These are phyloP conservation scores for Tetraodon nigroviridis DNA, from an alignment of 2,113 vertebrate genomes.

Conservation along the genomic window DNA sequence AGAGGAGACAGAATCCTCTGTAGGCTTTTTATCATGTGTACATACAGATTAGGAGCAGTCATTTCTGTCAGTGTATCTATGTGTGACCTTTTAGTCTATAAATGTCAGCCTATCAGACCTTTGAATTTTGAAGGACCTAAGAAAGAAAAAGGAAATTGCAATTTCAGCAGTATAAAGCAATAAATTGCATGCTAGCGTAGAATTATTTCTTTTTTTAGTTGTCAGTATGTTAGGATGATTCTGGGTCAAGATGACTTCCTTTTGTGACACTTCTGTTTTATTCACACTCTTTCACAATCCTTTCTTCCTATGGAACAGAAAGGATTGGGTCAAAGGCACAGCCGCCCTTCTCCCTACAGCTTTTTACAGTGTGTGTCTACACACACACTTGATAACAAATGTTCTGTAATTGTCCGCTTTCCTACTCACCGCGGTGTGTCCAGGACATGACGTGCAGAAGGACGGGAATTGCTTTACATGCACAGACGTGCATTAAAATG, in stretches of 20 bases:
- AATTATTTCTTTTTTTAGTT: constrained; percentile 2
- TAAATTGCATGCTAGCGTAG: neutral
- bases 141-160: neutral
- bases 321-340: constrained; percentile 5
- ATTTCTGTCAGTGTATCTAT: no score
- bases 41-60: no score
- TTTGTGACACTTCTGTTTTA: constrained; percentile 47
- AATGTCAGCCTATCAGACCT: neutral
- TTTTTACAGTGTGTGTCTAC: neutral
- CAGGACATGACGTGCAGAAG: no score
- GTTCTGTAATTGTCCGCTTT: neutral
- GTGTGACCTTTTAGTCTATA: no score
- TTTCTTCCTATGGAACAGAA: constrained; percentile 32
- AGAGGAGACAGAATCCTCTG: constrained; percentile 2
- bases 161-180: constrained; percentile 2
- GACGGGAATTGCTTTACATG: constrained; percentile 24
- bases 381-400: neutral
- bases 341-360: neutral
- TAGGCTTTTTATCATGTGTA: neutral
- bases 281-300: constrained; percentile 38
- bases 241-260: constrained; percentile 14
- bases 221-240: neutral
- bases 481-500: constrained; percentile 17
- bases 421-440: neutral
- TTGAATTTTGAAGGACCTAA: constrained; percentile 1